Percentiles rank a stretch among this genome's conserved stretches.
phyloP scores from a whole-genome alignment of 2,888 invertebrate genomes.

The Clivina fossor region DNA sequence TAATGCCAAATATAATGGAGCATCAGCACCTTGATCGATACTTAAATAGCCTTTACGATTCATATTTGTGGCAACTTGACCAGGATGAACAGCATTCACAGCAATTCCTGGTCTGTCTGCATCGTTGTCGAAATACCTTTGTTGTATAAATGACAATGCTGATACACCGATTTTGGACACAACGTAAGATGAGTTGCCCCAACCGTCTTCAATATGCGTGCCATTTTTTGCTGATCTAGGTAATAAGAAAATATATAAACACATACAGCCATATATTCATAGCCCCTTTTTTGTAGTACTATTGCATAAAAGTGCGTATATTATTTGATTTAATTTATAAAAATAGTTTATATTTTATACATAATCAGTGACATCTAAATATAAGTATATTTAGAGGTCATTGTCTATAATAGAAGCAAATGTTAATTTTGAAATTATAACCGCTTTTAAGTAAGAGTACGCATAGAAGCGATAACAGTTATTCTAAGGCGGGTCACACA shows the following conservation, averaged over 20 bases:
- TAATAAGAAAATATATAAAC: background rate
- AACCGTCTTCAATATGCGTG: constrained; percentile 54
- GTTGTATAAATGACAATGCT: constrained; percentile 69
- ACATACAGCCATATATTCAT: too few species aligned
- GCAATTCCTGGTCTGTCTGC: constrained; percentile 53
- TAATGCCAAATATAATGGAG: constrained; percentile 65
- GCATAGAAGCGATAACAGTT: too few species aligned
- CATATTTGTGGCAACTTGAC: constrained; percentile 80
- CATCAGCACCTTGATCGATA: constrained; percentile 60
- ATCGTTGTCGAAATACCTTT: constrained; percentile 59
- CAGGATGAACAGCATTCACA: constrained; percentile 74
- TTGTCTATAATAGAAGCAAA: too few species aligned
- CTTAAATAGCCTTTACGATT: constrained; percentile 65
- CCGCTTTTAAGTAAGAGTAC: too few species aligned
- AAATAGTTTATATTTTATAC: background rate
- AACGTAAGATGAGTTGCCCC: constrained; percentile 66
- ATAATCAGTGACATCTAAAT: too few species aligned
- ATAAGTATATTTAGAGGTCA: constrained; percentile 4
- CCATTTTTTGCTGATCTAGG: constrained; percentile 28
- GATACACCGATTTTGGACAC: constrained; percentile 75
- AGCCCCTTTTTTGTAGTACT: too few species aligned
- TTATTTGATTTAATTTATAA: too few species aligned
- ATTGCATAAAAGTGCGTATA: too few species aligned
- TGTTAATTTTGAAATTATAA: too few species aligned
- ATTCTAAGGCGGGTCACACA: too few species aligned